Conservation (phyloP, 2,113 vertebrate genomes). For the Poicephalus gulielmi region DNA sequence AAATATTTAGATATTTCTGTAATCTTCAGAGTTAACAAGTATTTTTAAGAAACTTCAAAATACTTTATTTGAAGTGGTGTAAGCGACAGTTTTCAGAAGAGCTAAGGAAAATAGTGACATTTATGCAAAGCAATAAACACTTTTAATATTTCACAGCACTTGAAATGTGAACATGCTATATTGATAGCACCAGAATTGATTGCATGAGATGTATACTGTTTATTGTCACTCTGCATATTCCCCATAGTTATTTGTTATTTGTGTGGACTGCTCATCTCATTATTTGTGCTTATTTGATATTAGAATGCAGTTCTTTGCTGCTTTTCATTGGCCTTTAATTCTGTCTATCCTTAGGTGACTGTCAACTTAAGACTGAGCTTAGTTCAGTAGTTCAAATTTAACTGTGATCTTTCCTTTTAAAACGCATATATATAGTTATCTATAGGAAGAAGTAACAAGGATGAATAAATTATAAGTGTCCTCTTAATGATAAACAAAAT, state of each 20-base stretch:
- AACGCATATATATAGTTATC: neutral
- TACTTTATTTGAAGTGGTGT: neutral
- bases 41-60: slow-evolving; percentile 17
- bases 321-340: neutral
- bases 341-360: neutral
- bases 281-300: neutral
- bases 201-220: neutral
- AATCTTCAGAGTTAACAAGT: neutral
- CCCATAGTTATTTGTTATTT: neutral
- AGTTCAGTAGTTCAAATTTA: neutral
- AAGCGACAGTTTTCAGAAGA: neutral
- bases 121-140: neutral
- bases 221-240: neutral
- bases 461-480: neutral
- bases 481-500: neutral
- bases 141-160: neutral
- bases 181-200: neutral
- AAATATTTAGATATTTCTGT: neutral
- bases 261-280: neutral
- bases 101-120: neutral
- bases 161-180: neutral
- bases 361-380: neutral
- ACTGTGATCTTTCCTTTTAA: neutral
- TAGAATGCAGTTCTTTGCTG: neutral
- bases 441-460: neutral